Conservation (phyloP, 2,888 invertebrate species). For the Philereme transversata region DNA sequence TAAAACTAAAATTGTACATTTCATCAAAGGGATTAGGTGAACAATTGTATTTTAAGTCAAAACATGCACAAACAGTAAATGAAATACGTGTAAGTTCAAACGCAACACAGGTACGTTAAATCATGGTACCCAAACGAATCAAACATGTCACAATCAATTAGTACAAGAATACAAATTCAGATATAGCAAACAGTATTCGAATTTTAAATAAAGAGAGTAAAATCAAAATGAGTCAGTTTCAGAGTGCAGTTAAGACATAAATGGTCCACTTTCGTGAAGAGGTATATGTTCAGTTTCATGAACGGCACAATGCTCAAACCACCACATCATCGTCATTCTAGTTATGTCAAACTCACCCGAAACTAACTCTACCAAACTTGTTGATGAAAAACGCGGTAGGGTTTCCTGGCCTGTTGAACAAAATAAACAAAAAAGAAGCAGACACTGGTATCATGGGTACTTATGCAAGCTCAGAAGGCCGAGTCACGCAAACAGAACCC, state of each 20-base stretch:
- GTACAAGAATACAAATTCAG: conserved; percentile 35
- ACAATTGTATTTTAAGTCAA: conserved; percentile 26
- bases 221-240: conserved; percentile 73
- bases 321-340: conserved; percentile 79
- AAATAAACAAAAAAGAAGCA: conserved; percentile 83
- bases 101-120: conserved; percentile 33
- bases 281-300: conserved; percentile 64
- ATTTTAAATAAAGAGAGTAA: conserved; percentile 45
- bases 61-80: conserved; percentile 44
- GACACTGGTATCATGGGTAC: conserved; percentile 67
- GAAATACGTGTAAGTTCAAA: conserved; percentile 38
- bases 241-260: conserved; percentile 79
- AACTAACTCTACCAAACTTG: conserved; percentile 87
- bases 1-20: conserved; percentile 19
- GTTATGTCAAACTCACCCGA: conserved; percentile 88
- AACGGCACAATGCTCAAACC: conserved; percentile 82
- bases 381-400: conserved; percentile 88
- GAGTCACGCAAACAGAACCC: conserved; percentile 67
- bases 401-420: conserved; percentile 89
- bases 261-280: conserved; percentile 70
- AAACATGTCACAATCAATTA: conserved; percentile 38
- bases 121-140: conserved; percentile 29
- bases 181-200: conserved; percentile 31
- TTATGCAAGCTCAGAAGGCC: conserved; percentile 69
- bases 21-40: conserved; percentile 16